Evolutionary conservation across 2,888 invertebrate genomes (phyloP), one percentile per base, ranked within the genome.

Genomic region (Cynaeus angustus): DNA sequence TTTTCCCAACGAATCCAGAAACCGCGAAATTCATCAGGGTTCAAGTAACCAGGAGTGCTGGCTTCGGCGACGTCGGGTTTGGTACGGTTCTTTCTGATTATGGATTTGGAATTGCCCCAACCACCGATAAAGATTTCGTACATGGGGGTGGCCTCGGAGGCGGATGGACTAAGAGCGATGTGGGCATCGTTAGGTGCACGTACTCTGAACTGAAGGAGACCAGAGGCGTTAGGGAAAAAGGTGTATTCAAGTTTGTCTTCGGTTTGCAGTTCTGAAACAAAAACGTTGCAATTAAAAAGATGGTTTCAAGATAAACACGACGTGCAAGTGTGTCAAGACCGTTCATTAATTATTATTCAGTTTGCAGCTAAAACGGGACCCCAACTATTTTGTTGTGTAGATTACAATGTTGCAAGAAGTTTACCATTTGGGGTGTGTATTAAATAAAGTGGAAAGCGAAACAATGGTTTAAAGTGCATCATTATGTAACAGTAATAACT

Each of bases 101-200:
- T 92, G 30, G 94, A 94, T 85, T 94, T 95, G 72, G 89, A 87
- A 84, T 96, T 96, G 16, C 89, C 89, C 96, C 96, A 97, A 28
- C 96, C 96, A 26, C 96, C 96, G 78, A 97, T 88, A 86, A 96
- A 94, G 59, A 96, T 83, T 89, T 97, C 96, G 82, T 92, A 91
- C 88, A 96, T 94, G 14, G 94, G 95, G 55, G 91, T 90, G 6
- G 89, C 85, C 75, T 92, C 94, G 48, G 88, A 86, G 1, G 94
- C 91, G 0, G 89, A 89, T 65, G 90, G 87, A 8, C 93, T 91
- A 8, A 97, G 89, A 0, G 94, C 94, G 77, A 97, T 80, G 83
- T 96, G 96, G 7, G 95, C 96, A 86, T 97, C 96, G 81, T 96
- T 91, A 0, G 90, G 80, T 0, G 96, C 89, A 72, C 92, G 91